Conservation (phyloP, 2,113 vertebrate genomes). For the Terrapene triunguis region DNA sequence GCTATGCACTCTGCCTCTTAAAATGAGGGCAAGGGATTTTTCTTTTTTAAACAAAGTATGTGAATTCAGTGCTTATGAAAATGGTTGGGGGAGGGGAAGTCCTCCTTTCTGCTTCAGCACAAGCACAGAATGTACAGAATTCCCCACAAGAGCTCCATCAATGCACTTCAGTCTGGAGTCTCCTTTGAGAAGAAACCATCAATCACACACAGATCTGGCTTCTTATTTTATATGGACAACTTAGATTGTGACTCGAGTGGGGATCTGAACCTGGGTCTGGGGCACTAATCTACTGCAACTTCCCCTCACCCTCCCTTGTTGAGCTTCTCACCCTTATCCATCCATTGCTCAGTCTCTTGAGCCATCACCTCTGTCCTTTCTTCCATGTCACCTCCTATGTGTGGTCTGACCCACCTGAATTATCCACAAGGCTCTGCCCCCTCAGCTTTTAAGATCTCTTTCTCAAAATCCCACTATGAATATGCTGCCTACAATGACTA, state of each 20-base stretch:
- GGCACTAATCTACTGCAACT: not conserved
- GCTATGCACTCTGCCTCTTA: not conserved
- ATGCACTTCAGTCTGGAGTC: not conserved
- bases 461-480: not conserved
- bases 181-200: not conserved
- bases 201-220: not conserved
- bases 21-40: not conserved
- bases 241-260: not conserved
- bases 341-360: not conserved
- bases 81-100: not conserved
- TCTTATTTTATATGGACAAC: not conserved
- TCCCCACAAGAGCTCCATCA: not conserved
- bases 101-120: not conserved
- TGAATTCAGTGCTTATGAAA: not conserved
- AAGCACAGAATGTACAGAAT: not conserved
- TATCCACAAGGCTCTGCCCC: not conserved
- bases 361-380: not conserved
- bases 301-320: not conserved
- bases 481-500: not conserved
- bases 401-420: not conserved
- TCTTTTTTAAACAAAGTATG: not conserved
- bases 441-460: not conserved
- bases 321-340: not conserved
- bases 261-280: not conserved
- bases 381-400: not conserved